Evolutionary conservation across 1,140 invertebrate genomes (phyloP).

Genomic region (Triops longicaudatus): DNA sequence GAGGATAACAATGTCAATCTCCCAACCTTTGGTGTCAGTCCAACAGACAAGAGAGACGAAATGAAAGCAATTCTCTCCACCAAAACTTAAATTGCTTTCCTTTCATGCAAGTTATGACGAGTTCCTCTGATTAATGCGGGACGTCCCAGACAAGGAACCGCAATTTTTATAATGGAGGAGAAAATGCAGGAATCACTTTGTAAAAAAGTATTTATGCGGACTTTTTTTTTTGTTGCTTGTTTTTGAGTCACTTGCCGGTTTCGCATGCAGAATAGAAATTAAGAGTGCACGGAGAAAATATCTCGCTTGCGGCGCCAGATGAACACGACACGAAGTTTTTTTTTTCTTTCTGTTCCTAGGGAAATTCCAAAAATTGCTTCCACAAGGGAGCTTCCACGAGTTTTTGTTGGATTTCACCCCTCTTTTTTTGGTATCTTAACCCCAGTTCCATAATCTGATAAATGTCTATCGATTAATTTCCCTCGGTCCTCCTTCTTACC

Average conservation of each 20-base stretch:
- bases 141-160: not conserved
- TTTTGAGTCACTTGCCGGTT: not conserved
- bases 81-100: not conserved
- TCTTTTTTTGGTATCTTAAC: not conserved
- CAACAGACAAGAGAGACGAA: not conserved
- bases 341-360: not conserved
- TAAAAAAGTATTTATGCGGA: too few relatives aligned
- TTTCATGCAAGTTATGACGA: not conserved
- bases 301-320: not conserved
- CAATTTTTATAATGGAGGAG: not conserved
- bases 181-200: too few relatives aligned
- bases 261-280: not conserved
- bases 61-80: not conserved
- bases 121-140: not conserved
- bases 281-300: not conserved
- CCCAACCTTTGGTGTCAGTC: not conserved
- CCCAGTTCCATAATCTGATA: conserved; percentile 1
- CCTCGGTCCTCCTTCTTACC: not conserved
- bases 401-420: not conserved
- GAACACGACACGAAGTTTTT: not conserved
- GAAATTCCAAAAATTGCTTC: not conserved
- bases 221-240: too few relatives aligned
- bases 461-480: not conserved
- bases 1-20: not conserved
- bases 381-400: not conserved